Base-by-base conservation (phyloP, 2,888 invertebrate species). In the Drosophila tanythrix region DNA sequence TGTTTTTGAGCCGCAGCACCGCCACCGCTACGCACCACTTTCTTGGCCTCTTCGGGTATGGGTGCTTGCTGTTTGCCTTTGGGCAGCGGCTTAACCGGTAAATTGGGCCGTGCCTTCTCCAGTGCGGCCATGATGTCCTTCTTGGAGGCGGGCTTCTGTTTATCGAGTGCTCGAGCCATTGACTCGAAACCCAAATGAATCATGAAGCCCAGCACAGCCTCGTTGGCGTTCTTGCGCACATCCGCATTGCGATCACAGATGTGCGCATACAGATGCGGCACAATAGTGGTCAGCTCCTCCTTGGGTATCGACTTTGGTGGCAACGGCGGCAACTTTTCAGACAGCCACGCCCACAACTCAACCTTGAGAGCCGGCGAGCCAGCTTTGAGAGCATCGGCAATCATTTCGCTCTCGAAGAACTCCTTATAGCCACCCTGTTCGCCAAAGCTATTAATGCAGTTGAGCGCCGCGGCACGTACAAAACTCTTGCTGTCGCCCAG, bases 151-250 rank as follows among this genome's bases (percentile, higher is more conserved):
- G 96, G 96, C 94, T 96, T 93, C 56, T 93, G 93, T 70, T 93
- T 93, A 53, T 93, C 93, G 21, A 93, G 75, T 0, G 93, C 93
- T 38, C 93, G 93, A 0, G 92, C 76, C 92, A 93, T 92, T 0
- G 91, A 74, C 2, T 93, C 93, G 65, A 96, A 98, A 1, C 98
- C 97, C 10, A 98, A 94, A 92, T 98, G 98, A 76, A 98, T 95
- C 98, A 99, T 99, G 85, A 98, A 95, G 4, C 98, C 98, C 51
- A 98, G 93, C 43, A 98, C 96, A 50, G 98, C 97, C 91, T 98
- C 98, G 63, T 96, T 96, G 2, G 98, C 96, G 88, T 96, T 97
- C 92, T 98, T 98, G 15, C 99, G 94, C 6, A 99, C 98, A 81
- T 98, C 98, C 0, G 96, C 96, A 91, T 96, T 97, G 64, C 99